Conservation (phyloP, 2,888 invertebrate species). For the Molorchus minor region DNA sequence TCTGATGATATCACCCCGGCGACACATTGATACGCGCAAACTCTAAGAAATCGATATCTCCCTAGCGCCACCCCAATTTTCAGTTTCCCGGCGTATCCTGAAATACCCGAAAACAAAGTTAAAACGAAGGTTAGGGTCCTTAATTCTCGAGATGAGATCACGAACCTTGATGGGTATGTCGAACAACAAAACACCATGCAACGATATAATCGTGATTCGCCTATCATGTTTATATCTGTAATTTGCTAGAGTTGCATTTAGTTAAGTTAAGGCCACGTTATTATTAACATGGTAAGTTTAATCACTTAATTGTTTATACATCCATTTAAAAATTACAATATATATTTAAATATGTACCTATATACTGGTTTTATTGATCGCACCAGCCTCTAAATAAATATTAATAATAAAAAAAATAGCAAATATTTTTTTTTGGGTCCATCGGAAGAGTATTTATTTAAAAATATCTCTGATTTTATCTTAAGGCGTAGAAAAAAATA, state of each 20-base stretch:
- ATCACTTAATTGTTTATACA: too few relatives aligned
- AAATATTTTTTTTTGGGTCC: too few relatives aligned
- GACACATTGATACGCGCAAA: constrained; percentile 43
- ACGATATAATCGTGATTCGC: constrained; percentile 3
- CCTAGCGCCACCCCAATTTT: constrained; percentile 30
- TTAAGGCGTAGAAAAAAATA: too few relatives aligned
- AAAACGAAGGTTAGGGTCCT: constrained; percentile 22
- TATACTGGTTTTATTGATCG: too few relatives aligned
- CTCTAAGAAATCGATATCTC: constrained; percentile 40
- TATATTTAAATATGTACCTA: too few relatives aligned
- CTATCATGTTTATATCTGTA: constrained; percentile 12
- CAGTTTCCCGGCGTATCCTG: constrained; percentile 22
- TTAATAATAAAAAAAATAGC: too few relatives aligned
- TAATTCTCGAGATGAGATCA: constrained; percentile 31
- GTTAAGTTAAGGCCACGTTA: constrained; percentile 6
- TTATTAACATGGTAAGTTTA: constrained; percentile 33
- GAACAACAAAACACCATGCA: constrained; percentile 4
- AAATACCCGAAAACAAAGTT: constrained; percentile 15
- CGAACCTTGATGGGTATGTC: constrained; percentile 16
- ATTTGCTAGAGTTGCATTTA: background rate
- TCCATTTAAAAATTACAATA: too few relatives aligned
- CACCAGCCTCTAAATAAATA: too few relatives aligned
- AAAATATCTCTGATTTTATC: too few relatives aligned
- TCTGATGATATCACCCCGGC: background rate
- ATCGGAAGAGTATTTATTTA: too few relatives aligned